A percentile compares a stretch with the other conserved stretches of the same genome.
These are phyloP conservation scores for Pinctada fucata DNA, from an alignment of 2,888 invertebrate genomes.

Conservation along the genomic window DNA sequence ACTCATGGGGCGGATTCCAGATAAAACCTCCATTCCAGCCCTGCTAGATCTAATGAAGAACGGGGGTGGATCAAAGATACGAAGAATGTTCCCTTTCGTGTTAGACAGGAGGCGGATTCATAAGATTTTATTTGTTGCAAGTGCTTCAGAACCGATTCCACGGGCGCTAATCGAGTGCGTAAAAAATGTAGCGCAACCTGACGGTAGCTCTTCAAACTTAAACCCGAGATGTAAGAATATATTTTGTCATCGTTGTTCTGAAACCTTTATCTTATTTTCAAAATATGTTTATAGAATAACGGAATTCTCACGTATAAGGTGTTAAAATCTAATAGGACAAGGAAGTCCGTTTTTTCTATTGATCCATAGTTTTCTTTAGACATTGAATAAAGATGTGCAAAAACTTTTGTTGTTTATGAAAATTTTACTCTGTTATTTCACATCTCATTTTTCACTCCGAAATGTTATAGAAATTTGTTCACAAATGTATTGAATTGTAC, in stretches of 20 bases:
- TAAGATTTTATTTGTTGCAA: slow-evolving; percentile 38
- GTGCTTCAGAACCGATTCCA: slow-evolving; percentile 35
- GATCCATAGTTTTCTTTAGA: no score
- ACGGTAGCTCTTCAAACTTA: slow-evolving; percentile 28
- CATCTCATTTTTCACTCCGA: no score
- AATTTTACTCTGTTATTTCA: no score
- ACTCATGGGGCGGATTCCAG: slow-evolving; percentile 31
- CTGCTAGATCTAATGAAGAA: slow-evolving; percentile 30
- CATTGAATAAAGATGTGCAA: no score
- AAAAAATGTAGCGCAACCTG: slow-evolving; percentile 38
- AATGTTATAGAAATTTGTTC: no score
- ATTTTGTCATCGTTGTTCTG: neutral
- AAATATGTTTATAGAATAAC: no score
- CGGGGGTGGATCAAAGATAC: slow-evolving; percentile 12
- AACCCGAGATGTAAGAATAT: slow-evolving; percentile 40
- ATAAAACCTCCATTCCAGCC: slow-evolving; percentile 39
- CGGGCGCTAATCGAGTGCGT: slow-evolving; percentile 33
- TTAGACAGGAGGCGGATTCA: slow-evolving; percentile 33
- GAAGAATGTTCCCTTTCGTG: slow-evolving; percentile 29
- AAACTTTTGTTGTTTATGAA: no score
- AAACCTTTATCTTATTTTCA: no score
- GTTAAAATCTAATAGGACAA: no score
- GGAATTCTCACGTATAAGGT: no score
- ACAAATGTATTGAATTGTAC: no score
- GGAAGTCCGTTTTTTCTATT: no score